Evolutionary conservation across 2,113 vertebrate genomes (phyloP).

Genomic region (Thunnus maccoyii): DNA sequence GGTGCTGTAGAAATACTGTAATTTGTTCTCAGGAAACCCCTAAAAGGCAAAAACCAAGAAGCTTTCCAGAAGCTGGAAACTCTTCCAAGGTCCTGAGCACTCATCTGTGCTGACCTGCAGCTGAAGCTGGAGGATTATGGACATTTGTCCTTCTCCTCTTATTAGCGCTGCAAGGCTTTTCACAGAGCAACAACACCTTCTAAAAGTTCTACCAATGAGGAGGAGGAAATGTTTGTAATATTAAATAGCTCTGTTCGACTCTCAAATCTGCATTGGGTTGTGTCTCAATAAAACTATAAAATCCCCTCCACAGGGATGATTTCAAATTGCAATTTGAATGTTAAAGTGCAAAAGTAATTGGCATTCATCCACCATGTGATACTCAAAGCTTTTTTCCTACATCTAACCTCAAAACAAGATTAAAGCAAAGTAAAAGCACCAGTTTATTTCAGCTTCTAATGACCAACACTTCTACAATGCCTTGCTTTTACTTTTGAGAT

Average conservation of each 20-base stretch:
- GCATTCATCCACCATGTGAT: no score
- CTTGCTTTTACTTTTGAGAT: neutral
- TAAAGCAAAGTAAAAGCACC: neutral
- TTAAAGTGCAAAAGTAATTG: neutral
- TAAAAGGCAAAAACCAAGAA: neutral
- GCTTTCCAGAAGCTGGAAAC: neutral
- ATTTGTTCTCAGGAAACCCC: neutral
- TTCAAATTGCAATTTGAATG: neutral
- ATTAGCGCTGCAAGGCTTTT: neutral
- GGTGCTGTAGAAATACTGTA: neutral
- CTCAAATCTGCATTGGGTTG: neutral
- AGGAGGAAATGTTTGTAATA: neutral
- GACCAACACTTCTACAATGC: conserved; percentile 6
- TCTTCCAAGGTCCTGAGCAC: conserved; percentile 1
- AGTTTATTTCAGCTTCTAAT: conserved; percentile 8
- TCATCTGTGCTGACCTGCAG: neutral
- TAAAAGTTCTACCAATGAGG: neutral
- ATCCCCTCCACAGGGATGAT: neutral
- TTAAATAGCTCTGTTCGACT: neutral
- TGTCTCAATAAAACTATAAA: neutral
- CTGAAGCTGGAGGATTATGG: conserved; percentile 4
- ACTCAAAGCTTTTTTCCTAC: neutral
- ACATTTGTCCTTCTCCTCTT: neutral
- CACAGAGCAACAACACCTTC: neutral
- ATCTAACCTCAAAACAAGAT: conserved; percentile 1